A percentile compares a stretch with the other conserved stretches of the same genome.
These are phyloP conservation scores for Anguilla obscura DNA, from an alignment of 2,797 vertebrate genomes.

Conservation along the genomic window DNA sequence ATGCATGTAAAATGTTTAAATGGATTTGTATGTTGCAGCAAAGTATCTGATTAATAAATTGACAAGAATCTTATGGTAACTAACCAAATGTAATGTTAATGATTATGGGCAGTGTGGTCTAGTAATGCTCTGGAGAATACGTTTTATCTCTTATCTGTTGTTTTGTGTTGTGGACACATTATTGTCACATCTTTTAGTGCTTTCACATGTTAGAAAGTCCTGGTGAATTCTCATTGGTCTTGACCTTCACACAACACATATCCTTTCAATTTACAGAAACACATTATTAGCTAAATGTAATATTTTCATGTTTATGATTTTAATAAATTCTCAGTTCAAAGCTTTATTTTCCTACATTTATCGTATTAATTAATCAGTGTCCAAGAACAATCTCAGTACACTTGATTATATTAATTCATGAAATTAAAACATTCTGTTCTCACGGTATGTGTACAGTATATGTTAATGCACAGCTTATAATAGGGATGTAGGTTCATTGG, in stretches of 20 bases:
- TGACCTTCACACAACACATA: neutral
- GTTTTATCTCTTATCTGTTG: neutral
- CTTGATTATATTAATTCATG: neutral
- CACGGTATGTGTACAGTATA: neutral
- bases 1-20: neutral
- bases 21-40: neutral
- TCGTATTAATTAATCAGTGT: neutral
- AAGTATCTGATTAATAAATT: neutral
- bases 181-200: neutral
- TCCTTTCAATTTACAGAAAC: neutral
- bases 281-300: neutral
- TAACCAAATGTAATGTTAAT: neutral
- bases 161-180: neutral
- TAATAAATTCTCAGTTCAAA: neutral
- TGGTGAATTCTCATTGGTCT: neutral
- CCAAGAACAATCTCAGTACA: neutral
- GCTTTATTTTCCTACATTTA: neutral
- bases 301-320: neutral
- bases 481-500: neutral
- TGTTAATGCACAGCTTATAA: neutral
- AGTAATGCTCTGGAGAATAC: neutral
- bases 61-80: neutral
- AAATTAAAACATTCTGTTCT: neutral
- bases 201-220: neutral
- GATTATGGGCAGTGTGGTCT: neutral